Evolutionary conservation across 2,888 invertebrate genomes (phyloP).

Genomic region (Prosapia bicincta): DNA sequence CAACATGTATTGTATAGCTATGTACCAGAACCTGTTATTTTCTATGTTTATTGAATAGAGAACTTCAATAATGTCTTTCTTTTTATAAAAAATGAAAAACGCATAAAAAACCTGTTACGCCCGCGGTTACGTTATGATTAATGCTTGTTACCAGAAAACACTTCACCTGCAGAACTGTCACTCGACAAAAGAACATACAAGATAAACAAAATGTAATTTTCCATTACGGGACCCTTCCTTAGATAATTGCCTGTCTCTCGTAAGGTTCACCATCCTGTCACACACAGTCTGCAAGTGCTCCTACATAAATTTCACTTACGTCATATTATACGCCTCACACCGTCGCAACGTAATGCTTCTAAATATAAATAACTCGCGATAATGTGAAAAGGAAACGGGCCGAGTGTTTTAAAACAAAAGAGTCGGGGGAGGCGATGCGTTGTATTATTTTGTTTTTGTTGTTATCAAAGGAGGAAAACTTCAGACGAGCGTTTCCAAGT

Average conservation of each 20-base stretch:
- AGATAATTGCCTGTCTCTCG: not conserved
- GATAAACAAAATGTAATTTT: not conserved
- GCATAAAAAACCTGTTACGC: not conserved
- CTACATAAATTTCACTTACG: slow-evolving; percentile 1
- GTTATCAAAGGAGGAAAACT: slow-evolving; percentile 8
- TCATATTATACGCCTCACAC: not conserved
- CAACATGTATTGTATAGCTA: no score
- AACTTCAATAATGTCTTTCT: not conserved
- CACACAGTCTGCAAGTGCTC: slow-evolving; percentile 4
- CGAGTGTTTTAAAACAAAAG: slow-evolving; percentile 22
- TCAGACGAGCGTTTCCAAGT: not conserved
- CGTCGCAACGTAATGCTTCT: not conserved
- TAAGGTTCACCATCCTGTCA: not conserved
- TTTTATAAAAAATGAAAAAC: not conserved
- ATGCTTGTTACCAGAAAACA: not conserved
- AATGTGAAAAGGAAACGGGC: slow-evolving; percentile 20
- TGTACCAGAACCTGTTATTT: no score
- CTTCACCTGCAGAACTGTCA: not conserved
- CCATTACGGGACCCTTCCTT: not conserved
- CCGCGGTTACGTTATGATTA: not conserved
- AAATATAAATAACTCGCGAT: slow-evolving; percentile 14
- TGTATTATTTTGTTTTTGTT: slow-evolving; percentile 18
- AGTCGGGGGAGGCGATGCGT: slow-evolving; percentile 9
- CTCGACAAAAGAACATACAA: not conserved
- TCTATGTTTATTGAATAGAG: not conserved